Evolutionary conservation across 23 tunicate genomes (phyloP).

Genomic region (Aplidium turbinatum): DNA sequence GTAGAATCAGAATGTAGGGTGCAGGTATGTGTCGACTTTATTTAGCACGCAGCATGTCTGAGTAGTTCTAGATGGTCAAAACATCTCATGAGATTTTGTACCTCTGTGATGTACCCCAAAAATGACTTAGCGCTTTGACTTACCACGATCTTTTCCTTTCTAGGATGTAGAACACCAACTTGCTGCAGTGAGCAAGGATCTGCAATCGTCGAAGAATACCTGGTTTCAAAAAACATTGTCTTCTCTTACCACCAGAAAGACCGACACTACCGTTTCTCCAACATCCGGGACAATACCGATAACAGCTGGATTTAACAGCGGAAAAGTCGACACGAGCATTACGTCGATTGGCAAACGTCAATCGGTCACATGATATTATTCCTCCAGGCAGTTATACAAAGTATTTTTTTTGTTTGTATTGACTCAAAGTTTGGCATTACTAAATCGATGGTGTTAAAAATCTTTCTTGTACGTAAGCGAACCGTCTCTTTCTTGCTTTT

Average conservation of each 20-base stretch:
- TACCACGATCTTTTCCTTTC: neutral
- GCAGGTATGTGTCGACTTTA: constrained; percentile 44
- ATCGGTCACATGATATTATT: too few species aligned
- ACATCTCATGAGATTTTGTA: neutral
- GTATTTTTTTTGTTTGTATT: too few species aligned
- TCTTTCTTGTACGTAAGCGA: too few species aligned
- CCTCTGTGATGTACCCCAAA: neutral
- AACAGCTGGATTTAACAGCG: too few species aligned
- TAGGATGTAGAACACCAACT: constrained; percentile 84
- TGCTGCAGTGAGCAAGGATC: constrained; percentile 43
- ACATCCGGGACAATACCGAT: too few species aligned
- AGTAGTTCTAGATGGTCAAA: neutral
- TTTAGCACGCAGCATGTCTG: neutral
- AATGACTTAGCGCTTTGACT: neutral
- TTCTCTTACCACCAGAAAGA: constrained; percentile 51
- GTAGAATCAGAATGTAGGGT: constrained; percentile 89
- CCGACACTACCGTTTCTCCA: neutral
- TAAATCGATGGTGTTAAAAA: too few species aligned
- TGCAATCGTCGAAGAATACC: constrained; percentile 72
- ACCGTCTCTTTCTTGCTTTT: too few species aligned
- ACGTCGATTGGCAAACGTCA: too few species aligned
- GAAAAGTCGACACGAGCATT: too few species aligned
- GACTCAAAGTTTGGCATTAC: too few species aligned
- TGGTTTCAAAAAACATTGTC: constrained; percentile 93
- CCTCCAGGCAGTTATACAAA: too few species aligned